Evolutionary conservation across 1,140 invertebrate species (phyloP), one percentile per base, ranked within the genome.

Genomic region (Philopotamus ludificatus): DNA sequence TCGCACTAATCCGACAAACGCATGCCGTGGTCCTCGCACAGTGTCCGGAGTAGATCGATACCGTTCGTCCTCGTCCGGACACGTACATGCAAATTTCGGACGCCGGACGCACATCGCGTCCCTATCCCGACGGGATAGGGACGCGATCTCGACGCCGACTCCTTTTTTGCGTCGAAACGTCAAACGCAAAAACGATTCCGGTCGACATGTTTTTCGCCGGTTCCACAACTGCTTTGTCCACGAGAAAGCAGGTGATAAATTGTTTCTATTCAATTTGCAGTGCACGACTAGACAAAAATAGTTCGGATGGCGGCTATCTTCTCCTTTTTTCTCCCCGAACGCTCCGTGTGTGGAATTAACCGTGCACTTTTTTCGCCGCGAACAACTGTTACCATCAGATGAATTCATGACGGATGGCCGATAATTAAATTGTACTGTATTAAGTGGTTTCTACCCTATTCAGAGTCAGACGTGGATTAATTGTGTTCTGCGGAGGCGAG

Each of bases 221-320:
- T n/a, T n/a, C n/a, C n/a, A n/a, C n/a, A 28, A 25, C 15, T 18
- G 57, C 41, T 59, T 59, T 59, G 41, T 59, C 57, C 41, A 41
- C 21, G 15, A n/a, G 41, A 18, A 59, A 28, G 57, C 57, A 59
- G 15, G 57, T 59, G 57, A 59, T 59, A 59, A 59, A 59, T 59
- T 59, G 57, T 59, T 59, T 59, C 41, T 59, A 59, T 59, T 59
- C 57, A 59, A 59, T 59, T 59, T 59, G 41, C 57, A 59, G 39
- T 25, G 25, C 41, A 18, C 57, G 41, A 59, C n/a, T 18, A 41
- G 39, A 16, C 20, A 15, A 57, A 57, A 57, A 28, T 57, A 57
- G 53, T 39, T 28, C n/a, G 53, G 22, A 21, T 34, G 53, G 21
- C n/a, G n/a, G 9, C 34, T 10, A 47, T 47, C 15, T 57, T 57